Evolutionary conservation across 1,140 invertebrate species (phyloP).

Genomic region (Cheumatopsyche charites): DNA sequence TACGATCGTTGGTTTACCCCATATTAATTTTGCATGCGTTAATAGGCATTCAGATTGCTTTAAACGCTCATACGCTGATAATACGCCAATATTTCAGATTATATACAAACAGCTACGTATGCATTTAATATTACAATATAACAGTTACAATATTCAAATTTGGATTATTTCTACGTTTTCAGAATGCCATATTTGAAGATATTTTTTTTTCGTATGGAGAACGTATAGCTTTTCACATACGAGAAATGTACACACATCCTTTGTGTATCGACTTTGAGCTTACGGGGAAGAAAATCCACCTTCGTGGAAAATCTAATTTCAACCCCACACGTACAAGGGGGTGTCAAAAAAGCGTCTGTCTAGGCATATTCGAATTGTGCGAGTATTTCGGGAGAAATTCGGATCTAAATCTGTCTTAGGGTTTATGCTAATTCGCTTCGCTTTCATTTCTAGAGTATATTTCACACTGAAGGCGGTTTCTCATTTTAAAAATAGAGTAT

Average conservation of each 20-base stretch:
- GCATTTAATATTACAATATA: no score
- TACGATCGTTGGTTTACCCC: slow-evolving; percentile 1
- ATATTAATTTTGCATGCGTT: slow-evolving; percentile 18
- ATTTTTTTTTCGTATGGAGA: no score
- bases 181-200: no score
- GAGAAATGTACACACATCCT: no score
- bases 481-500: no score
- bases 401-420: neutral
- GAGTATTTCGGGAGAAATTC: neutral
- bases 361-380: neutral
- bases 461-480: no score
- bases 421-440: neutral
- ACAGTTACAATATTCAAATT: no score
- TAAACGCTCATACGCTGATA: neutral
- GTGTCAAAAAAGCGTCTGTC: neutral
- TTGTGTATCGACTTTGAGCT: neutral
- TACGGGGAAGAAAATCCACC: neutral
- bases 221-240: no score
- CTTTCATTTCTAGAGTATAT: neutral
- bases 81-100: no score
- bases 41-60: slow-evolving; percentile 9
- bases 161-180: no score
- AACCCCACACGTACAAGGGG: neutral
- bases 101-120: no score
- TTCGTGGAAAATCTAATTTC: slow-evolving; percentile 21